phyloP scores from a whole-genome alignment of 1,140 invertebrate species.

The Drosophila bocki region DNA sequence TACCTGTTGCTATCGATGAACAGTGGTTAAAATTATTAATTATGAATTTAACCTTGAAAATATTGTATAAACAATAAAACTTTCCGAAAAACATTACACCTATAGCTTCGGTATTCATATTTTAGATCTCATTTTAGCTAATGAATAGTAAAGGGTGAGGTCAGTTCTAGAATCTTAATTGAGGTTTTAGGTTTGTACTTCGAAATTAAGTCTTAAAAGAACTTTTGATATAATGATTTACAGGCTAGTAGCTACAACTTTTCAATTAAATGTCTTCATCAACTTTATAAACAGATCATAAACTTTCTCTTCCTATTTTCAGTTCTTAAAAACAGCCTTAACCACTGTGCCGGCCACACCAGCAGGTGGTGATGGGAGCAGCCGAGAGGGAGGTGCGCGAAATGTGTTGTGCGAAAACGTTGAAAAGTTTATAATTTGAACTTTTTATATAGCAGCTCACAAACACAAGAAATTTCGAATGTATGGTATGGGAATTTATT shows the following conservation, averaged over 20 bases:
- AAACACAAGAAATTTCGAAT: conserved; percentile 28
- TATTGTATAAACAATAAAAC: background rate
- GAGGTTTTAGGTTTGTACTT: too few species aligned
- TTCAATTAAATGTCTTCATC: too few species aligned
- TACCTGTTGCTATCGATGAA: background rate
- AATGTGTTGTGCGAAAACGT: conserved; percentile 55
- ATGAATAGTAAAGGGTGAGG: too few species aligned
- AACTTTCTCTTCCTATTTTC: background rate
- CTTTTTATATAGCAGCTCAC: conserved; percentile 56
- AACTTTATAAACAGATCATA: background rate
- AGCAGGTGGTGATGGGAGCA: conserved; percentile 66
- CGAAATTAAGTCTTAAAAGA: too few species aligned
- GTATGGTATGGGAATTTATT: conserved; percentile 55
- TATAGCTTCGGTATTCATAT: background rate
- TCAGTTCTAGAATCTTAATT: too few species aligned
- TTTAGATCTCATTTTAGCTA: too few species aligned
- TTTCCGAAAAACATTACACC: background rate
- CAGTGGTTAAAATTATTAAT: background rate
- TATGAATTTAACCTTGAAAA: background rate
- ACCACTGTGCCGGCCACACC: conserved; percentile 43
- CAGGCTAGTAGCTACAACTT: background rate
- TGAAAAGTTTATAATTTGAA: conserved; percentile 72
- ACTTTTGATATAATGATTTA: background rate
- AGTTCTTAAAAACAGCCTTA: background rate
- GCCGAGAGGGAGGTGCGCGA: conserved; percentile 24